Percentiles rank a stretch among this genome's conserved stretches.
These are phyloP conservation scores for Parotocinclus haroldoi DNA, from an alignment of 2,797 vertebrate genomes.

Conservation along the genomic window DNA sequence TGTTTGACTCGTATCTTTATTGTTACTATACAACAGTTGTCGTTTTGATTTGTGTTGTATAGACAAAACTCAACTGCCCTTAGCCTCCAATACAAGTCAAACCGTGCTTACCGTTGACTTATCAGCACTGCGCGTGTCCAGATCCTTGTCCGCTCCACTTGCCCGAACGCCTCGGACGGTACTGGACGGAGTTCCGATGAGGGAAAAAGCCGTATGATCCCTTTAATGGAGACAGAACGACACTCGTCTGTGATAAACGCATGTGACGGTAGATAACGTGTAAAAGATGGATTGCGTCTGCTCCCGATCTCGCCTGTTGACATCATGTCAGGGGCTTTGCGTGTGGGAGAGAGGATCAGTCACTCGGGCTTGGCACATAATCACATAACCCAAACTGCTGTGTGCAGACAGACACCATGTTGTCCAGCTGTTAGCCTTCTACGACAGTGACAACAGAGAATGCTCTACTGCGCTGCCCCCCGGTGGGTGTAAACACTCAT, in stretches of 20 bases:
- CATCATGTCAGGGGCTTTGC: conserved; percentile 30
- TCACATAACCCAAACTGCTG: conserved; percentile 28
- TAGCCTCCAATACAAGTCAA: no score
- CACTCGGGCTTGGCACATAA: conserved; percentile 24
- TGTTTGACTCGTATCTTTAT: no score
- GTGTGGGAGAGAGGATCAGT: conserved; percentile 39
- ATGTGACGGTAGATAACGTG: conserved; percentile 29
- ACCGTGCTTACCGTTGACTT: no score
- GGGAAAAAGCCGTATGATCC: background rate
- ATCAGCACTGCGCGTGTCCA: no score
- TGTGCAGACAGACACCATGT: conserved; percentile 25
- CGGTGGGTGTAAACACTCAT: conserved; percentile 27
- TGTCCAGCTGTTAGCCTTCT: conserved; percentile 26
- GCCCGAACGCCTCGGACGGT: background rate
- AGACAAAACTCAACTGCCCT: no score
- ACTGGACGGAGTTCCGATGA: no score
- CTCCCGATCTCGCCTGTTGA: conserved; percentile 33
- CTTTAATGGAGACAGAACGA: background rate
- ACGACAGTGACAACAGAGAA: background rate
- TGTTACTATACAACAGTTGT: no score
- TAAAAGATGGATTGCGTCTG: conserved; percentile 28
- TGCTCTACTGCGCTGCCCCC: conserved; percentile 31
- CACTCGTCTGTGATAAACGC: background rate
- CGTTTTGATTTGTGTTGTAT: no score
- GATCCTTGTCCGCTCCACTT: background rate